Evolutionary conservation across 2,888 invertebrate genomes (phyloP).

Genomic region (Neoaliturus tenellus): DNA sequence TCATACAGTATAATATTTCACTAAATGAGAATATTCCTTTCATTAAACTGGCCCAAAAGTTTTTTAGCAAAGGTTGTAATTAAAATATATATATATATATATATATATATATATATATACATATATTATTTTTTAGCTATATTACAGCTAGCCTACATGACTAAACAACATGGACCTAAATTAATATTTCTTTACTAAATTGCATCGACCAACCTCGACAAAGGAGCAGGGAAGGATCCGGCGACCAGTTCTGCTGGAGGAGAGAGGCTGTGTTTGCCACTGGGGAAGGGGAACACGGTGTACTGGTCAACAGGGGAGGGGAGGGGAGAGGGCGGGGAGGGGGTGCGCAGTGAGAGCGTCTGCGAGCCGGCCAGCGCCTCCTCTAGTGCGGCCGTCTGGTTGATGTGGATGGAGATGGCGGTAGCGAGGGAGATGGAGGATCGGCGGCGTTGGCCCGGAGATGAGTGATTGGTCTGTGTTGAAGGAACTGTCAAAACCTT

Average conservation of each 20-base stretch:
- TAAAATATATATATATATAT: no score
- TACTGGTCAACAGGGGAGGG: neutral
- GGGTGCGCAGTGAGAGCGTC: constrained; percentile 41
- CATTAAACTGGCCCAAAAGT: no score
- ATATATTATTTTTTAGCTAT: no score
- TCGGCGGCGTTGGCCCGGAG: neutral
- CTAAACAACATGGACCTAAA: no score
- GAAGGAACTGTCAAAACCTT: constrained; percentile 33
- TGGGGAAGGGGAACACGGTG: constrained; percentile 7
- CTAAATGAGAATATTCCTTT: no score
- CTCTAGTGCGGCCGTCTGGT: constrained; percentile 51
- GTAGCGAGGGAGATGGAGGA: constrained; percentile 70
- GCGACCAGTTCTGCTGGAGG: constrained; percentile 34
- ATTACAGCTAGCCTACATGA: no score
- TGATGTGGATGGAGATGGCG: constrained; percentile 60
- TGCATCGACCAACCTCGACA: neutral
- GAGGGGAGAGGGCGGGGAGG: constrained; percentile 10
- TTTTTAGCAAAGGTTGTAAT: no score
- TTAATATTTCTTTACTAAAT: no score
- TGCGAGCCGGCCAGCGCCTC: constrained; percentile 52
- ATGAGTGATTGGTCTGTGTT: constrained; percentile 39
- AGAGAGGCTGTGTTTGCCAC: constrained; percentile 28
- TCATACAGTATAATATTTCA: no score
- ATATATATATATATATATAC: no score
- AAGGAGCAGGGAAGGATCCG: neutral